Percentiles rank a stretch among this genome's conserved stretches.
Evolutionary conservation across 2,888 invertebrate genomes (phyloP).

Genomic region (Chirona hameri): DNA sequence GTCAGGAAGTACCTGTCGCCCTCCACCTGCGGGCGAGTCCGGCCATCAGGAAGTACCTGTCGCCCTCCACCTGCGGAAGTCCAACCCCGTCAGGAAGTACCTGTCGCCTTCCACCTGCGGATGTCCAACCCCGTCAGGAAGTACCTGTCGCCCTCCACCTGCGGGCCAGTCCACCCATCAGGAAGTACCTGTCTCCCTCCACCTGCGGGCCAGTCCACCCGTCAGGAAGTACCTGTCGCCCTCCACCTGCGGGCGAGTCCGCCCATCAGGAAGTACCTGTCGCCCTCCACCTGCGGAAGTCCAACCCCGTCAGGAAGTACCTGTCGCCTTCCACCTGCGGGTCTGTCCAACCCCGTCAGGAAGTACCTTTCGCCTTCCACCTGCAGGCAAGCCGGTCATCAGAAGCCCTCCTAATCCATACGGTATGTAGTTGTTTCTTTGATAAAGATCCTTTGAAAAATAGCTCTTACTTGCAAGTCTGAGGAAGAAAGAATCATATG

Average conservation of each 20-base stretch:
- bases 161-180: too few relatives aligned
- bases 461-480: too few relatives aligned
- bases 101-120: conserved; percentile 25
- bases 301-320: neutral
- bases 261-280: neutral
- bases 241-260: too few relatives aligned
- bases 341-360: neutral
- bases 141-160: conserved; percentile 9
- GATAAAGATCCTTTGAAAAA: too few relatives aligned
- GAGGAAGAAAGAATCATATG: too few relatives aligned
- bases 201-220: too few relatives aligned
- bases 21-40: too few relatives aligned
- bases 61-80: conserved; percentile 13
- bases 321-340: conserved; percentile 2
- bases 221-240: too few relatives aligned
- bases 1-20: conserved; percentile 11
- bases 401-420: too few relatives aligned
- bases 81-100: neutral
- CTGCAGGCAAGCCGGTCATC: neutral
- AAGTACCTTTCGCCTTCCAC: conserved; percentile 1
- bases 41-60: neutral
- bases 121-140: neutral
- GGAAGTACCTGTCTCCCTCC: too few relatives aligned
- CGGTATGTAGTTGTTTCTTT: too few relatives aligned
- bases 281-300: too few relatives aligned